phyloP scores from a whole-genome alignment of 2,888 invertebrate genomes.

The Catonia carolina region DNA sequence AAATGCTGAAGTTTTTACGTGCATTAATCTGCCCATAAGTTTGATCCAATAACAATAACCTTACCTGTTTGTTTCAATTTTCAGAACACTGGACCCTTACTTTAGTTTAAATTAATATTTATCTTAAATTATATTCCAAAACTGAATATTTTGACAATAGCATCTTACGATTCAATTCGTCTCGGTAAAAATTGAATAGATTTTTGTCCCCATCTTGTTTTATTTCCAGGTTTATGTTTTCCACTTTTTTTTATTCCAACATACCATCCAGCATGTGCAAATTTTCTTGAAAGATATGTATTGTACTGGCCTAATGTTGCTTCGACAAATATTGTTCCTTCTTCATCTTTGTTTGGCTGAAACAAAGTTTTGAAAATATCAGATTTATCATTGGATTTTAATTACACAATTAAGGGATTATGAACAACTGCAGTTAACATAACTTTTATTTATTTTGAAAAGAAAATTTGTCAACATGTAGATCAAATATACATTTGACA shows the following conservation, averaged over 20 bases:
- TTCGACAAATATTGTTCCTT: slow-evolving; percentile 51
- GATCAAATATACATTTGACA: too few species aligned
- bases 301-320: slow-evolving; percentile 49
- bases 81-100: too few species aligned
- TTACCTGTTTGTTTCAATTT: too few species aligned
- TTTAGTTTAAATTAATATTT: too few species aligned
- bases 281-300: slow-evolving; percentile 51
- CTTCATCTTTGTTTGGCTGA: slow-evolving; percentile 43
- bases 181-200: slow-evolving; percentile 52
- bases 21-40: too few species aligned
- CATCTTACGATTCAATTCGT: slow-evolving; percentile 18
- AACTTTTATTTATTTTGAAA: slow-evolving; percentile 1
- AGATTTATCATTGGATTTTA: too few species aligned
- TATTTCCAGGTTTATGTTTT: slow-evolving; percentile 49
- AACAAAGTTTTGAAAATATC: slow-evolving; percentile 31
- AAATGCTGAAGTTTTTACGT: too few species aligned
- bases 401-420: too few species aligned
- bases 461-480: too few species aligned
- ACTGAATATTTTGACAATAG: too few species aligned
- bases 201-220: slow-evolving; percentile 52
- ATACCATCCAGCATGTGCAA: slow-evolving; percentile 53
- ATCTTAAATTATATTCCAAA: too few species aligned
- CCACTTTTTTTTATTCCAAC: slow-evolving; percentile 56
- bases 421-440: background rate
- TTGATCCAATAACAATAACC: too few species aligned